Base-by-base conservation (phyloP, 37 sponge, comb jelly and placozoan genomes). In the Halichondria panicea region DNA sequence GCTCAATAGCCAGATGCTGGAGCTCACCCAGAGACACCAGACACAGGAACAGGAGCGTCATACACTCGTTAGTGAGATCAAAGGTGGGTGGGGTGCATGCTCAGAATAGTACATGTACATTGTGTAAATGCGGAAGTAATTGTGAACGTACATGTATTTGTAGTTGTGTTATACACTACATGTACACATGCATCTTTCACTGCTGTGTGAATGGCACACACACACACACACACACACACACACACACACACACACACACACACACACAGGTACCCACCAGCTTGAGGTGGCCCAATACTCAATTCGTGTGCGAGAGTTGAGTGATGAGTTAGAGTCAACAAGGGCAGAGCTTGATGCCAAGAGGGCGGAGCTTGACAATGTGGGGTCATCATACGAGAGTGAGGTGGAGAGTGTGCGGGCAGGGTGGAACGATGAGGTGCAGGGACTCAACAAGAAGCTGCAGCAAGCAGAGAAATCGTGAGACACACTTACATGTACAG, bases 201-300 rank as follows among this genome's bases (percentile, higher is more conserved):
- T n/a, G n/a, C n/a, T n/a, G n/a, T n/a, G n/a, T n/a, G n/a, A n/a
- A n/a, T n/a, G n/a, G n/a, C n/a, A n/a, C n/a, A n/a, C n/a, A n/a
- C n/a, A n/a, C n/a, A n/a, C n/a, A n/a, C n/a, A n/a, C n/a, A n/a
- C n/a, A n/a, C n/a, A n/a, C n/a, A n/a, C n/a, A n/a, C n/a, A n/a
- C n/a, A n/a, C n/a, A n/a, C n/a, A n/a, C n/a, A n/a, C n/a, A n/a
- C n/a, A n/a, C n/a, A 64, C 5, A 31, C 68, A 21, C 24, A 2
- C 11, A 32, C 44, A 2, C 22, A 9, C 25, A 74, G 83, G 74
- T 25, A 31, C 64, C 73, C 83, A 82, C 24, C 74, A 82, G 68
- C 57, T 73, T 45, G 83, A 82, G 74, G n/a, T 2, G 11, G 75
- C 67, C 1, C 68, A 64, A 22, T 66, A 66, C 35, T 43, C 2